Conservation (phyloP, 2,113 vertebrate genomes). For the Plecturocebus donacophilus region DNA sequence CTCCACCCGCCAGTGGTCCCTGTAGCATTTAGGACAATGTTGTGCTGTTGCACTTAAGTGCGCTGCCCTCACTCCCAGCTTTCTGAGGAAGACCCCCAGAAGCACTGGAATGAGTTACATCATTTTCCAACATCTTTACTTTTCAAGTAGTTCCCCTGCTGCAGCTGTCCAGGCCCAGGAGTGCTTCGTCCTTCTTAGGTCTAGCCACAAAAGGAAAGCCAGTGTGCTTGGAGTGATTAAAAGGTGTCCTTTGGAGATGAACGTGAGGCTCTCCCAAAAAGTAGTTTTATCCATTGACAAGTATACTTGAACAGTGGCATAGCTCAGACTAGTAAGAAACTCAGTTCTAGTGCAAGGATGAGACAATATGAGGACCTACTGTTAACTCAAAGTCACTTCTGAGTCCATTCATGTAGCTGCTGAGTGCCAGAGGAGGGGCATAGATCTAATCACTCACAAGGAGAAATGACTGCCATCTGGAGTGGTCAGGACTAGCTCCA, state of each 20-base stretch:
- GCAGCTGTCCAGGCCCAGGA: background rate
- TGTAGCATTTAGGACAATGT: background rate
- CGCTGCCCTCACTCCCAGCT: background rate
- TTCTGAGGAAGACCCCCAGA: background rate
- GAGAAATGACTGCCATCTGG: constrained; percentile 41
- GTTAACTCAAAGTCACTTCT: background rate
- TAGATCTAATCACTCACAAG: background rate
- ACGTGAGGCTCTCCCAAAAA: background rate
- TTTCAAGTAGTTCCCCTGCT: background rate
- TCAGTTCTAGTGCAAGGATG: background rate
- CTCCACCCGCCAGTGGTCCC: background rate
- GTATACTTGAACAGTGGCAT: background rate
- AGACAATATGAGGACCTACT: background rate
- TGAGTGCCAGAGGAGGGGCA: constrained; percentile 10
- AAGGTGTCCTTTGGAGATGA: background rate
- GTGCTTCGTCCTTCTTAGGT: background rate
- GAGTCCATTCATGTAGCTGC: background rate
- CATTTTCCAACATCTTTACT: background rate
- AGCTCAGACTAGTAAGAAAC: background rate
- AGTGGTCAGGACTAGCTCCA: constrained; percentile 48
- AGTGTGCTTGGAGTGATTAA: background rate
- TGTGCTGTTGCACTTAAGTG: too few relatives aligned
- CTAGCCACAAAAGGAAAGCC: background rate
- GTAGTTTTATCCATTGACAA: background rate
- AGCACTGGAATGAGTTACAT: background rate